Evolutionary conservation across 53 echinoderm and acorn worm genomes (phyloP), one percentile per base, ranked within the genome.

Genomic region (Echinometra lucunter): DNA sequence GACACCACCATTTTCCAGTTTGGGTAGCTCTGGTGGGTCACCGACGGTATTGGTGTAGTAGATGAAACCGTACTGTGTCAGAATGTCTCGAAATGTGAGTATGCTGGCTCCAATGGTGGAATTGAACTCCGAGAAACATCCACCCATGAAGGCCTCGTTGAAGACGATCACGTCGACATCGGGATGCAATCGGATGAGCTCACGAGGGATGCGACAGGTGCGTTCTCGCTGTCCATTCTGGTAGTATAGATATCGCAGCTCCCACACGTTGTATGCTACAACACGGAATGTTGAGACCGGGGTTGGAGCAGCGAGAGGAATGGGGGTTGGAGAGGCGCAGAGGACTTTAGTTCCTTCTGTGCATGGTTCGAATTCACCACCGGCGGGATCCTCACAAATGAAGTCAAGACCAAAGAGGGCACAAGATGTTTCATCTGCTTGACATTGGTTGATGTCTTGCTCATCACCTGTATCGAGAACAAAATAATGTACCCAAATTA

Each of bases 141-240:
- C 98, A n/a, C 98, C 98, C 97, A 97, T 98, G 89, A 97, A 97
- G 3, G 95, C 96, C 93, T 98, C 98, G 82, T 98, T 96, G 45
- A 98, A 96, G 21, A 97, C 96, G 67, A 98, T 97, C 15, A 97
- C 97, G 82, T 98, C 98, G 1, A 97, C 94, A 66, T 98, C 98
- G 0, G 98, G 97, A 38, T 97, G 96, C 23, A 93, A 72, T 17
- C 93, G 57, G 37, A 98, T 85, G 18, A 97, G 55, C 82, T 97
- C 93, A 4, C 91, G 95, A 6, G 97, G 95, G 47, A 97, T 97
- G 45, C 98, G 97, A 92, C 98, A 98, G 45, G 98, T 97, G 6
- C 98, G 95, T 58, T 98, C 97, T 38, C 97, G 95, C 93, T 98
- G 98, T 15, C 98, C 98, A 69, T 67, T 97, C 95, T 96, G 97